Base-by-base conservation (phyloP, 2,113 vertebrate species). In the Vimba vimba region DNA sequence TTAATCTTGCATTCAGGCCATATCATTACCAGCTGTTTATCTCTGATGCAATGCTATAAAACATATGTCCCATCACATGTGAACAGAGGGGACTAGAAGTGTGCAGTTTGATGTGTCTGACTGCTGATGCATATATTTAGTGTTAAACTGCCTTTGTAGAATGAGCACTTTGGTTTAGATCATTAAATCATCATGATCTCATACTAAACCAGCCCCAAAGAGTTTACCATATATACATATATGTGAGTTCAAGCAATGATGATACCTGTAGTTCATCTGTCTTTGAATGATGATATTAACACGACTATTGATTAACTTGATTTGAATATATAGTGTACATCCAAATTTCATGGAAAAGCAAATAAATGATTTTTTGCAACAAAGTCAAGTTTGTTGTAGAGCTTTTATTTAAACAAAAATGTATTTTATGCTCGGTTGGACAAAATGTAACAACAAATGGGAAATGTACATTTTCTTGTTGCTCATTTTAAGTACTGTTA, bases 291-390 rank as follows among this genome's bases (percentile, higher is more conserved):
- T 13, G 12, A 74, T 45, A 36, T 39, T n/a, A 73, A 43, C 36
- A 73, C 9, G 45, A 7, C 52, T 43, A 27, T 62, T 64, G 59
- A 73, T 10, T 27, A 68, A 75, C 25, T 13, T 36, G 21, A 78
- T 15, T 74, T 43, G 59, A 33, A 85, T 62, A 50, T 52, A 68
- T 47, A n/a, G 81, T 83, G 68, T 77, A 76, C 60, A 86, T 52
- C 82, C 77, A 78, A n/a, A 79, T 59, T 66, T 64, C 7, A 79
- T 64, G 74, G 17, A 79, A 83, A 78, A 77, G 62, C 84, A 90
- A 91, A 89, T 83, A 79, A 91, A 89, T 57, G 3, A 11, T 11
- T 88, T 43, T 91, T 92, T 88, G 87, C 84, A 89, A 27, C 62
- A 81, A 80, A 43, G 17, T 74, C 21, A 62, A n/a, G 45, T 30